Evolutionary conservation across 2,113 vertebrate species (phyloP).

Genomic region (Ornithorhynchus anatinus): DNA sequence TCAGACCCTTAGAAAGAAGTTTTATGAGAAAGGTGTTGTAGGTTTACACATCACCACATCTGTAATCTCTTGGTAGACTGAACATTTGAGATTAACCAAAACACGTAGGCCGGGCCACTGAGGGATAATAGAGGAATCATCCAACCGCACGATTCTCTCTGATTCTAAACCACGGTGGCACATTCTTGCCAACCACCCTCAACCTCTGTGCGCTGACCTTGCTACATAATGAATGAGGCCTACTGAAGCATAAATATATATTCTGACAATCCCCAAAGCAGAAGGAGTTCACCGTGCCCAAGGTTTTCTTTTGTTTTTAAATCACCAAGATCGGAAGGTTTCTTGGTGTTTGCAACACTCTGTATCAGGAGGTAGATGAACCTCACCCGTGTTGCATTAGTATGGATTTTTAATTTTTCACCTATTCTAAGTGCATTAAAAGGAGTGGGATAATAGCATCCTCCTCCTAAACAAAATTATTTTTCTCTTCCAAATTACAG

Average conservation of each 20-base stretch:
- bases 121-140: not conserved
- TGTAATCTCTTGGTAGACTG: no score
- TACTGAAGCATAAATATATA: not conserved
- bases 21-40: no score
- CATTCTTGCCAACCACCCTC: not conserved
- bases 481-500: conserved; percentile 9
- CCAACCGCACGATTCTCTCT: not conserved
- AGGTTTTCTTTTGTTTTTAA: conserved; percentile 24
- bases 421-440: conserved; percentile 20
- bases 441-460: conserved; percentile 1
- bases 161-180: no score
- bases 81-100: no score
- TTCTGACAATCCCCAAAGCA: not conserved
- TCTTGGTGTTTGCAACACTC: not conserved
- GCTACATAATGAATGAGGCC: not conserved
- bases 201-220: not conserved
- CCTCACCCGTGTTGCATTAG: not conserved
- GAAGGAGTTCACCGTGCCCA: not conserved
- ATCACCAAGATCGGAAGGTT: not conserved
- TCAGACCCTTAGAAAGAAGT: no score
- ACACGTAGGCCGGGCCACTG: no score
- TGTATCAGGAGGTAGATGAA: not conserved
- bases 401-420: conserved; percentile 3
- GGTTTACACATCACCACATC: no score
- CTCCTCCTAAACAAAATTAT: not conserved